Base-by-base conservation (phyloP, 2,797 vertebrate genomes). In the Xenopus petersii region DNA sequence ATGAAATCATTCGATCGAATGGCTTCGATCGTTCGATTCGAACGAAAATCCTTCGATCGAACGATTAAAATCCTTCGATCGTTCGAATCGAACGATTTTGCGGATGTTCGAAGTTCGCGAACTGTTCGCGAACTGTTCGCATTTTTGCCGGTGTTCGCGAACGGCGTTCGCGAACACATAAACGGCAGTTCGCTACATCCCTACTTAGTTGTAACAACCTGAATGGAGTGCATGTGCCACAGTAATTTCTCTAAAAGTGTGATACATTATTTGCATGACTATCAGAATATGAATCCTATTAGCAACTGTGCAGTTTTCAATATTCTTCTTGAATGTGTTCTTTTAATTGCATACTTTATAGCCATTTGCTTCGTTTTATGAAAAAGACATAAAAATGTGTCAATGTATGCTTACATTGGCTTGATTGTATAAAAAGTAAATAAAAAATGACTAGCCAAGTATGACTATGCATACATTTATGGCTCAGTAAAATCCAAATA, bases 191-290 rank as follows among this genome's bases (percentile, higher is more conserved):
- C n/a, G n/a, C n/a, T n/a, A n/a, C n/a, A n/a, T n/a, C n/a, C n/a
- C n/a, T n/a, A n/a, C n/a, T n/a, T n/a, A n/a, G n/a, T n/a, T n/a
- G 33, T 65, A 56, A 64, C 71, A 73, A 56, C 12, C 62, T 58
- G 65, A 73, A 73, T 73, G 71, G 63, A 73, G 71, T 73, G 71
- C 64, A 10, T 51, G 51, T 65, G 17, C n/a, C 63, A 42, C 64
- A 64, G 51, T 63, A 21, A 73, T 73, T 46, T 73, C 54, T 66
- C 64, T 73, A 73, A 66, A 58, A 58, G 36, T 47, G 33, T 47
- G 17, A 46, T 47, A 26, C 36, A 66, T 66, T 65, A 66, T 73
- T 65, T 73, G 71, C 51, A 65, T 73, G 36, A 59, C 46, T 73
- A 65, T 58, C 47, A 56, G 36, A 65, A 36, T 49, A 63, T 42